Base-by-base conservation (phyloP, 1,140 invertebrate species). In the Amphibalanus amphitrite region DNA sequence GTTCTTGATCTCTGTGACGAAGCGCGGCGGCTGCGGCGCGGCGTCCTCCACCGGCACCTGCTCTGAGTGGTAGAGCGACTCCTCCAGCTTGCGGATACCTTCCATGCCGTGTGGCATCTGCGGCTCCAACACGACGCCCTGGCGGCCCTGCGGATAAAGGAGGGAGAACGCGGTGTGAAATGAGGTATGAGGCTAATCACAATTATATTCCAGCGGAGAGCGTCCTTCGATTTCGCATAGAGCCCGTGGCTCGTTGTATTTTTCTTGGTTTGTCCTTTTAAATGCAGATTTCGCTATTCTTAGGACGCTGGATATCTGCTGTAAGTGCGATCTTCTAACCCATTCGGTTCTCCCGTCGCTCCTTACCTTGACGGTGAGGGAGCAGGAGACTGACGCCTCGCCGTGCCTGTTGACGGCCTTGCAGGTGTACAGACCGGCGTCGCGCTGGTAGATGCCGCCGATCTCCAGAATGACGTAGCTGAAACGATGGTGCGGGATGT, bases 121-220 rank as follows among this genome's bases (percentile, higher is more conserved):
- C n/a, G 92, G 92, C 78, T 95, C 92, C 73, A 93, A 82, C 73
- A 95, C 87, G 71, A 96, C 92, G 69, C 90, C 90, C 81, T 92
- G 89, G 75, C 90, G 86, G 28, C 26, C 8, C 47, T 59, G 47
- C 23, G 47, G 47, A 59, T 1, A 23, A 20, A 20, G 47, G 6
- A 59, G 47, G 6, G 47, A 23, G n/a, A 38, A 17, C 38, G 38
- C 6, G 38, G 38, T 6, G 38, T 38, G 38, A n/a, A n/a, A n/a
- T n/a, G n/a, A n/a, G 92, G 92, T 78, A 95, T 91, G 73, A 93
- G 82, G 73, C 94, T 87, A 71, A 95, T 92, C 68, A 90, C 90
- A 81, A 92, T 89, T n/a, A n/a, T n/a, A n/a, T 38, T 6, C 17
- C 38, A 38, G 38, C 38, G 17, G 38, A 6, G 17, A 6, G 6